These are phyloP conservation scores for Rotaria socialis DNA, from an alignment of 2,888 invertebrate species.

Conservation along the genomic window DNA sequence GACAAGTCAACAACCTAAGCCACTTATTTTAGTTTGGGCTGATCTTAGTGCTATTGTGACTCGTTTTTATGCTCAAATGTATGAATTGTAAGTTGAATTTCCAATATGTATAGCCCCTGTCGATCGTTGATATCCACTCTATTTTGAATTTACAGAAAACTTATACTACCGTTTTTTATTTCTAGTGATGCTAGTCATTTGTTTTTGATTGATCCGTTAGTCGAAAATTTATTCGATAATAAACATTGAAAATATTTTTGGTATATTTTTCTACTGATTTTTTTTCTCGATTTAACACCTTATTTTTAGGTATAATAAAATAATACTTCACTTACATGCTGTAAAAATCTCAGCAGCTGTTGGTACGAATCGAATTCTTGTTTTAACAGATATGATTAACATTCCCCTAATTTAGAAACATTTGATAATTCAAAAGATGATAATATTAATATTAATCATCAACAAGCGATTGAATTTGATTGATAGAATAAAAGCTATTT, in stretches of 20 bases:
- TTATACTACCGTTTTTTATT: too few species aligned
- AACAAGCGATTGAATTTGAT: not conserved
- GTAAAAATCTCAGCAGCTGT: constrained; percentile 56
- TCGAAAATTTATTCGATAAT: constrained; percentile 54
- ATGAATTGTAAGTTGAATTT: constrained; percentile 53
- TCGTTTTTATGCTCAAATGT: constrained; percentile 56
- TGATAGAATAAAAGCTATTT: not conserved
- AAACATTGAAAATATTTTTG: constrained; percentile 55
- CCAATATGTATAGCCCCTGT: too few species aligned
- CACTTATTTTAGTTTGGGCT: constrained; percentile 56
- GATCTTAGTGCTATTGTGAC: constrained; percentile 56
- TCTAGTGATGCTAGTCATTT: constrained; percentile 54
- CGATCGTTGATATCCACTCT: too few species aligned
- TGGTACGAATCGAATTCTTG: constrained; percentile 54
- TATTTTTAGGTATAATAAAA: constrained; percentile 29
- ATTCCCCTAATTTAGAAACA: constrained; percentile 51
- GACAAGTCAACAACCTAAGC: constrained; percentile 54
- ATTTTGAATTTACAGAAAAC: too few species aligned
- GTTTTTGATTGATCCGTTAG: constrained; percentile 56
- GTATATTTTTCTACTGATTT: constrained; percentile 49
- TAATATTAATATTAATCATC: constrained; percentile 36
- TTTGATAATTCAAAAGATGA: not conserved
- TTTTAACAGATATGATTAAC: constrained; percentile 53
- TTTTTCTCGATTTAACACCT: not conserved
- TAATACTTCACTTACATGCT: constrained; percentile 50